Evolutionary conservation across 1,140 invertebrate genomes (phyloP), one percentile per base, ranked within the genome.

Genomic region (Trichomalopsis sarcophagae): DNA sequence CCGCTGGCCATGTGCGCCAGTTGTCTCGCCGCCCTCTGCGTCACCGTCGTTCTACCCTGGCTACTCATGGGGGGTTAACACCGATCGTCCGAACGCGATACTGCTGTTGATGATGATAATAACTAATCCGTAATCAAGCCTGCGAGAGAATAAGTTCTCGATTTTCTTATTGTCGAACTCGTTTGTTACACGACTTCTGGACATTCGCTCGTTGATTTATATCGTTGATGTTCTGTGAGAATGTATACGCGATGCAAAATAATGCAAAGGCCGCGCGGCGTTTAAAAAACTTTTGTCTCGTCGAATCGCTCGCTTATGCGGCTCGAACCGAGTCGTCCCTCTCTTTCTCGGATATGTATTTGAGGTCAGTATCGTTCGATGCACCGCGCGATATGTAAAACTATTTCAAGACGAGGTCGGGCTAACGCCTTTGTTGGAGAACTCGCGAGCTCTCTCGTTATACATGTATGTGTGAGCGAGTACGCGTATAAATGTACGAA

Each of bases 1-100:
- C 91, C 92, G n/a, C 71, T 93, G 78, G 92, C 92, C 3, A 93
- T 93, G 91, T 91, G 92, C 81, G 92, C 92, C 76, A 93, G 92
- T 84, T 93, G 92, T 77, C 74, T 93, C 71, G 92, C 91, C 0
- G 93, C 92, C 0, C 86, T 93, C 6, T 92, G 92, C 87, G 92
- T 93, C 47, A 93, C 92, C 74, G 92, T 93, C 47, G 88, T 92
- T 2, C 86, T 93, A 7, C 92, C 92, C 14, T 93, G 93, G 93
- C 87, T 93, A 0, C 86, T 93, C 40, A 92, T 93, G n/a, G 91
- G 92, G 2, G 91, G 91, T 68, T 93, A 93, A 88, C 68, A 30
- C 68, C 10, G 17, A 17, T 10, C 36, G 55, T 7, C 55, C 6
- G 17, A 62, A 62, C 55, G 17, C 55, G 17, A 21, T 17, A n/a